Base-by-base conservation (phyloP, 1,140 invertebrate species). In the Megalopta genalis region DNA sequence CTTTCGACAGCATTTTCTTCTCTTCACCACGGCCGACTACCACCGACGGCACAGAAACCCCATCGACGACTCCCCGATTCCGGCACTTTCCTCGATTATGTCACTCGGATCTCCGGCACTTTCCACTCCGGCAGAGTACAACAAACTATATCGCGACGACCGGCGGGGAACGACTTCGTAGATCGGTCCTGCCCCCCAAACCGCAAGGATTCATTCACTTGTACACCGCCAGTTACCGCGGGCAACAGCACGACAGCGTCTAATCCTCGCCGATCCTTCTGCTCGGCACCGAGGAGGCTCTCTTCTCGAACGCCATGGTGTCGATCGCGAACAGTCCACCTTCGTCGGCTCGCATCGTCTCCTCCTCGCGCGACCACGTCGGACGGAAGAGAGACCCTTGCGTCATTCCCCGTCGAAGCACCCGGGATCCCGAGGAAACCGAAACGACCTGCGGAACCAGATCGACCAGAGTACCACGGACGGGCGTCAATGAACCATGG, bases 21-120 rank as follows among this genome's bases (percentile, higher is more conserved):
- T 3, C 52, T 14, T 21, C 32, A 12, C 14, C 59, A 65, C n/a
- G 23, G 49, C 14, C 59, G 66, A 52, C 54, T 62, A 66, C 62
- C 57, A n/a, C n/a, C 32, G 32, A 32, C 32, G 74, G 42, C 67
- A 71, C 78, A 66, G 80, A 54, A 25, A 52, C 54, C 54, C 27
- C 49, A 2, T 60, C 67, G 75, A 39, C 79, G 57, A 72, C 80
- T 84, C 81, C 86, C 77, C 75, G 82, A 83, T 54, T 84, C 54
- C 57, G 62, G n/a, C 39, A 87, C 87, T 87, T 86, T 87, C 86
- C 83, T 86, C 82, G 80, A 77, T 88, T 82, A 80, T 86, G 81
- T 88, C 87, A 88, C 77, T 83, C 23, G 23, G 23, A 32, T 4
- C 32, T 4, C 62, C 59, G 70, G 83, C 72, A 84, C 83, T 85